Base-by-base conservation (phyloP, 2,797 vertebrate species). In the Hydrolagus colliei region DNA sequence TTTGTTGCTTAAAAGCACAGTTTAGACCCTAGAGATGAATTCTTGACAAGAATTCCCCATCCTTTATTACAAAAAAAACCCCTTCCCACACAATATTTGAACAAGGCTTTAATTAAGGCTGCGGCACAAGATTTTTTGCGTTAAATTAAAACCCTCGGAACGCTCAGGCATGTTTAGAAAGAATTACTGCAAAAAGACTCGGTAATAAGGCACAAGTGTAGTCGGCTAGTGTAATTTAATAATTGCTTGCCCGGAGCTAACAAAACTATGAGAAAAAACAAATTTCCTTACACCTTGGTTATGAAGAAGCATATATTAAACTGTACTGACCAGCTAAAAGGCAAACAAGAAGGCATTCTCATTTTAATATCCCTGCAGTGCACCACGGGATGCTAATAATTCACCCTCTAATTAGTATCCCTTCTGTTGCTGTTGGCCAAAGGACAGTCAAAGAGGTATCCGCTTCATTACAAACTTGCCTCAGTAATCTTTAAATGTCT, bases 321-420 rank as follows among this genome's bases (percentile, higher is more conserved):
- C 89, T 82, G 87, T 89, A 86, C 90, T 89, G 90, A 88, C 90
- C 90, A 87, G 90, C 90, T 89, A 32, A 92, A 92, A 93, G 89
- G 88, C 89, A 88, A 91, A 92, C 91, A 89, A 91, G 88, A 90
- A 92, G 90, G 91, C 88, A 91, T 89, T 89, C 90, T 94, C 92
- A 92, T 94, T 94, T 93, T 92, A 94, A 94, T 92, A 89, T 92
- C 89, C 93, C 93, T 90, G 93, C 93, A 92, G 93, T 93, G 93
- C 93, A 94, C 93, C 92, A 93, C 92, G 92, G 94, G 93, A 94
- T 92, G 92, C 93, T 92, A 94, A 95, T 95, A 94, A 94, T 93
- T 95, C 94, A 94, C 92, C 92, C 92, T 92, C 93, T 95, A 94
- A 95, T 95, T 95, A 94, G 94, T 92, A 90, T 91, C 92, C 92